Conservation (phyloP, 1,140 invertebrate genomes). For the Cherax quadricarinatus region DNA sequence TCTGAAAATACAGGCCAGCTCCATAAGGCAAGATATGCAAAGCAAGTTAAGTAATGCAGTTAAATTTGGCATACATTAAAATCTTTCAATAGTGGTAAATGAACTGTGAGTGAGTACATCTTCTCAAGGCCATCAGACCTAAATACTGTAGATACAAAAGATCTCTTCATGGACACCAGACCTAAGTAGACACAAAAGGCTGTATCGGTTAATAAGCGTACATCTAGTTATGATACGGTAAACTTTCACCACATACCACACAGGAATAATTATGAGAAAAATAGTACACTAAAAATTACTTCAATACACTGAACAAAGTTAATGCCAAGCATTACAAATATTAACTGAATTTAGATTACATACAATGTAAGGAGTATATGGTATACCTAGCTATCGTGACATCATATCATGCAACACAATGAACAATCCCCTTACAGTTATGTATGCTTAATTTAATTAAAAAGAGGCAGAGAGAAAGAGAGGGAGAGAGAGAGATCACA, state of each 20-base stretch:
- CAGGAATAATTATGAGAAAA: background rate
- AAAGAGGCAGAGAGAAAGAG: background rate
- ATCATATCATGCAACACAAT: background rate
- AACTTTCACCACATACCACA: background rate
- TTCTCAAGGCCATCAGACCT: constrained; percentile 19
- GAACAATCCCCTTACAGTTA: background rate
- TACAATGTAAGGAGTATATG: background rate
- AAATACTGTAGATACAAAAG: constrained; percentile 7
- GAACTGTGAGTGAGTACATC: background rate
- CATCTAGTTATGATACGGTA: background rate
- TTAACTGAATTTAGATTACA: background rate
- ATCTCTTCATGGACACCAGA: constrained; percentile 21
- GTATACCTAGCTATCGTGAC: background rate
- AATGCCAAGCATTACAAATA: background rate
- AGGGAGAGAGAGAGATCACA: background rate
- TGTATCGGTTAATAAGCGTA: constrained; percentile 23
- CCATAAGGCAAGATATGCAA: background rate
- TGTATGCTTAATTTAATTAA: background rate
- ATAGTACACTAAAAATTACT: background rate
- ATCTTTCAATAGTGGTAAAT: background rate
- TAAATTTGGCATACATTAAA: background rate
- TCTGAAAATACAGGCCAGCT: constrained; percentile 28
- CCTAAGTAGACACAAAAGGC: constrained; percentile 24
- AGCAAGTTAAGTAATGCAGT: background rate
- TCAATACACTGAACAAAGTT: background rate